A percentile compares a stretch with the other conserved stretches of the same genome.
Evolutionary conservation across 2,113 vertebrate genomes (phyloP).

Genomic region (Fregetta grallaria): DNA sequence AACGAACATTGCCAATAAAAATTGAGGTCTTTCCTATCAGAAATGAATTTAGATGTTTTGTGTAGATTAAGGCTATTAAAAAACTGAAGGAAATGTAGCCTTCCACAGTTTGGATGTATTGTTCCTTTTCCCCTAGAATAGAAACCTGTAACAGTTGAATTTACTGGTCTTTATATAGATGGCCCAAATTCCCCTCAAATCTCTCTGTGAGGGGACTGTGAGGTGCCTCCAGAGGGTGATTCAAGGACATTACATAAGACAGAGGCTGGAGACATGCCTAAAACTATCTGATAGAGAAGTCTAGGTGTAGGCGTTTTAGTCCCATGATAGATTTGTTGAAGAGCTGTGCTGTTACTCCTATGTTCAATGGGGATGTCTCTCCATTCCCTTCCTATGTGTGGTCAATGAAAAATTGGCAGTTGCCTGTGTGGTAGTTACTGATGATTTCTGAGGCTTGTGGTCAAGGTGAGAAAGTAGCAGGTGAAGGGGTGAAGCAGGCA

Average conservation of each 20-base stretch:
- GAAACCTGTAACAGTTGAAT: background rate
- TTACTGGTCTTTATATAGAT: background rate
- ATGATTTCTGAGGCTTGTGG: background rate
- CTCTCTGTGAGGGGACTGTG: background rate
- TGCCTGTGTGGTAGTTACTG: background rate
- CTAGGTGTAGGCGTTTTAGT: background rate
- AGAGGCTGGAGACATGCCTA: background rate
- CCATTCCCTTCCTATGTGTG: background rate
- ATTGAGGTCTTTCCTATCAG: background rate
- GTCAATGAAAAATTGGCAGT: background rate
- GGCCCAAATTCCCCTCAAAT: background rate
- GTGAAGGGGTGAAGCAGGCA: background rate
- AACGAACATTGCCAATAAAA: background rate
- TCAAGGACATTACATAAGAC: background rate
- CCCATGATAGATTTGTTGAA: background rate
- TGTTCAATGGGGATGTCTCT: background rate
- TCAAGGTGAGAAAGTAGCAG: background rate
- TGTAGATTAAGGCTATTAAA: background rate
- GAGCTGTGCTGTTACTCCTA: background rate
- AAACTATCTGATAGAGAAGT: background rate
- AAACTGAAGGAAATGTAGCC: background rate
- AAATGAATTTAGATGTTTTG: background rate
- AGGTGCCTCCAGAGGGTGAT: background rate
- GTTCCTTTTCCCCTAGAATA: background rate
- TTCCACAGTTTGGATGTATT: background rate